These are phyloP conservation scores for Chelmon rostratus DNA, from an alignment of 2,797 vertebrate genomes.

Conservation along the genomic window DNA sequence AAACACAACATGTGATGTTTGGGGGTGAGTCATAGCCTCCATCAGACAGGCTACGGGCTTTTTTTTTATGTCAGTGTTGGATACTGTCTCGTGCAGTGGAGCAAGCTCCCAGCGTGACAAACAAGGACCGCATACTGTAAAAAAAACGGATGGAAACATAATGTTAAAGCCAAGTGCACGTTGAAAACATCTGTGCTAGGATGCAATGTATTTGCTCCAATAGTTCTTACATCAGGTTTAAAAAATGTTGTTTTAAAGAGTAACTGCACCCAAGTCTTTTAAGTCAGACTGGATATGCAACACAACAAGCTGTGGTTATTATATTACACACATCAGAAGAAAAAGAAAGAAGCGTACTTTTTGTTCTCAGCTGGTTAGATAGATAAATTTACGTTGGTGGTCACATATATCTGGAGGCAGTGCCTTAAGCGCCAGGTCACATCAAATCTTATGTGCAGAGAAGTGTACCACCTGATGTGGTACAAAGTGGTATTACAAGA, in stretches of 20 bases:
- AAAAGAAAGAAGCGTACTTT: neutral
- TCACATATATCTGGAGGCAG: neutral
- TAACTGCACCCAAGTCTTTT: neutral
- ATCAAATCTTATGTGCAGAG: neutral
- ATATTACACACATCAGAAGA: neutral
- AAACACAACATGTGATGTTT: constrained; percentile 30
- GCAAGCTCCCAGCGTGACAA: constrained; percentile 5
- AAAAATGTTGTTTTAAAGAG: neutral
- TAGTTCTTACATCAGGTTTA: neutral
- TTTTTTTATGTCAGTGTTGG: neutral
- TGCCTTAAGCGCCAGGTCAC: no score
- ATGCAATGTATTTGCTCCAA: neutral
- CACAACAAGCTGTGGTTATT: neutral
- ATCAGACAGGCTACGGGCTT: neutral
- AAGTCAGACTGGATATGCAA: no score
- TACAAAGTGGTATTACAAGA: no score
- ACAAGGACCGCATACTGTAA: constrained; percentile 1
- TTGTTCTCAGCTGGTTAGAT: neutral
- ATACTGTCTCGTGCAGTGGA: neutral
- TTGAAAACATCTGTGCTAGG: constrained; percentile 1
- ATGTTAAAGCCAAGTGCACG: neutral
- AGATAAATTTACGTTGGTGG: neutral
- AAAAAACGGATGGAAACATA: constrained; percentile 14
- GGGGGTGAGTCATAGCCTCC: constrained; percentile 37
- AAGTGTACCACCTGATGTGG: no score